Percentiles rank a stretch among this genome's conserved stretches.
phyloP scores from a whole-genome alignment of 2,113 vertebrate species.

The Acanthochromis polyacanthus region DNA sequence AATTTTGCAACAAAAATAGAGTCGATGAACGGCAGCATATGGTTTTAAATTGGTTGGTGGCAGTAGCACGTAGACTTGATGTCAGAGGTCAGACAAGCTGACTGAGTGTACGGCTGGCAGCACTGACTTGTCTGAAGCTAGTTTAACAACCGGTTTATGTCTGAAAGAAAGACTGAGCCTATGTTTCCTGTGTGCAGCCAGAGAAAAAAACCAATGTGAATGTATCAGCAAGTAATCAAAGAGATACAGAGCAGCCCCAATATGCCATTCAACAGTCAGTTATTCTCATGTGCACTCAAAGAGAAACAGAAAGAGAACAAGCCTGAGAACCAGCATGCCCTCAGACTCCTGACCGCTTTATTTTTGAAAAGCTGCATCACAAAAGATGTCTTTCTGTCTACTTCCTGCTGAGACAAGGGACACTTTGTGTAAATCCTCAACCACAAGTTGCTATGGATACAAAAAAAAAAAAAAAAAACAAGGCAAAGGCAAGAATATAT shows the following conservation, averaged over 20 bases:
- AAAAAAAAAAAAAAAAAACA: slow-evolving; percentile 31
- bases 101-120: not conserved
- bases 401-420: slow-evolving; percentile 59
- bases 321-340: not conserved
- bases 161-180: not conserved
- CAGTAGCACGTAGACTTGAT: slow-evolving; percentile 46
- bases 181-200: slow-evolving; percentile 1
- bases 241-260: slow-evolving; percentile 27
- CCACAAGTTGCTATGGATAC: slow-evolving; percentile 76
- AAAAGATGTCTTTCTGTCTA: slow-evolving; percentile 46
- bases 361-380: slow-evolving; percentile 39
- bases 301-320: not conserved
- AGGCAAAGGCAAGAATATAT: slow-evolving; percentile 42
- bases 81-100: slow-evolving; percentile 38
- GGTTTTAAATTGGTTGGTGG: not conserved
- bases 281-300: slow-evolving; percentile 25
- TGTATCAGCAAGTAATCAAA: slow-evolving; percentile 25
- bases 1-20: slow-evolving; percentile 10
- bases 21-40: slow-evolving; percentile 30
- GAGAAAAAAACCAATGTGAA: slow-evolving; percentile 10
- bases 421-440: slow-evolving; percentile 52
- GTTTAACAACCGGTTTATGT: slow-evolving; percentile 23
- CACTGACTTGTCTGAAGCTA: slow-evolving; percentile 7
- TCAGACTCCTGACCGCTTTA: slow-evolving; percentile 17
- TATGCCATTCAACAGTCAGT: slow-evolving; percentile 25